These are phyloP conservation scores for Lingula anatina DNA, from an alignment of 2,888 invertebrate species.

Conservation along the genomic window DNA sequence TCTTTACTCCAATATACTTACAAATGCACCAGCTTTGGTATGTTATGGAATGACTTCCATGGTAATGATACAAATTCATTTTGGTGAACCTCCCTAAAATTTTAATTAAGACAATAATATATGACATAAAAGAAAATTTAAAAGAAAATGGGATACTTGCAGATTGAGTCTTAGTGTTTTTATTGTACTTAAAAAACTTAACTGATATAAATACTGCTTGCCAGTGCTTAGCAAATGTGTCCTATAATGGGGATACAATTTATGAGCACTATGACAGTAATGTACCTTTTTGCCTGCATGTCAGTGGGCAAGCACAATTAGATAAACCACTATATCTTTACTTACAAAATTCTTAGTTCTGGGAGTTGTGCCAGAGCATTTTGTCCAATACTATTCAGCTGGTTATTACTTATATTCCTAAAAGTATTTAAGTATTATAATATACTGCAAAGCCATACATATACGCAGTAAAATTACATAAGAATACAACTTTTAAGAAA, in stretches of 20 bases:
- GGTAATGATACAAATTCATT: conserved; percentile 15
- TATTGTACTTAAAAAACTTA: too few species aligned
- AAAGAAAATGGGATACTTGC: background rate
- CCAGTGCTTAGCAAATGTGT: too few species aligned
- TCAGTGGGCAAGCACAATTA: background rate
- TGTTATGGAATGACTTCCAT: conserved; percentile 14
- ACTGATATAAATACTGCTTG: too few species aligned
- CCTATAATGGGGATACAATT: too few species aligned
- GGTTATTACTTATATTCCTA: conserved; percentile 25
- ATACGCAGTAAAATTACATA: too few species aligned
- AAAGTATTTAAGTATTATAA: conserved; percentile 11
- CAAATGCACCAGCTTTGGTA: conserved; percentile 22
- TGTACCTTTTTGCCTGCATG: background rate
- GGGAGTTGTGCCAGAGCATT: conserved; percentile 15
- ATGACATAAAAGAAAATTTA: background rate
- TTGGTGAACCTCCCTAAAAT: conserved; percentile 21
- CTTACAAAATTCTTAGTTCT: conserved; percentile 21
- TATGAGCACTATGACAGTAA: too few species aligned
- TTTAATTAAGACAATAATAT: background rate
- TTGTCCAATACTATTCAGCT: conserved; percentile 16
- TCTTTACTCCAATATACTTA: conserved; percentile 11
- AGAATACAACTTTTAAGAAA: too few species aligned
- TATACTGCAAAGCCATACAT: too few species aligned
- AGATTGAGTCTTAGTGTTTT: background rate
- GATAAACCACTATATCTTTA: background rate